Conservation (phyloP, 2,888 invertebrate species). For the Ectobius pallidus region DNA sequence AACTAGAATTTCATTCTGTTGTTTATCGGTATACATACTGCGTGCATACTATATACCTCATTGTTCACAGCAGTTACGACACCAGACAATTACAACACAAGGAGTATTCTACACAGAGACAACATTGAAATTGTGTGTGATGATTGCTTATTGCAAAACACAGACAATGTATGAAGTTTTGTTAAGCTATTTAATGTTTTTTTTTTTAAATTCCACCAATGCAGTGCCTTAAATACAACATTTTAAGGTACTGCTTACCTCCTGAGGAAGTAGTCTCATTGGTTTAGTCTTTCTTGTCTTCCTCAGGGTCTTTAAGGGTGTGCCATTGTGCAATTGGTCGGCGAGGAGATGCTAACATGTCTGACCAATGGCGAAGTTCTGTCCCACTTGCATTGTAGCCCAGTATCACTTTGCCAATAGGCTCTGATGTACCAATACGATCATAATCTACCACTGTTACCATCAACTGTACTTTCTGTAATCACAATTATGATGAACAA, state of each 20-base stretch:
- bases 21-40: too few relatives aligned
- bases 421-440: constrained; percentile 99
- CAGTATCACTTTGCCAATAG: constrained; percentile 96
- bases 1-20: too few relatives aligned
- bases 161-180: too few relatives aligned
- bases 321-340: constrained; percentile 99
- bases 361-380: constrained; percentile 99
- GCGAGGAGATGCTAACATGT: constrained; percentile 98
- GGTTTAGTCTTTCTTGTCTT: constrained; percentile 83
- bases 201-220: too few relatives aligned
- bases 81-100: too few relatives aligned
- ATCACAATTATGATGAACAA: background rate
- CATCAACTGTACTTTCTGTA: constrained; percentile 97
- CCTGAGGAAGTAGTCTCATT: constrained; percentile 22
- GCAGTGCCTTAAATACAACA: too few relatives aligned
- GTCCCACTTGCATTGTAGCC: constrained; percentile 98
- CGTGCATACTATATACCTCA: too few relatives aligned
- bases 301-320: constrained; percentile 97
- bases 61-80: too few relatives aligned
- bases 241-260: background rate
- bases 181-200: too few relatives aligned
- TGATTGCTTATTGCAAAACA: too few relatives aligned
- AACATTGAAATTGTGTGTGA: too few relatives aligned
- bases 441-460: constrained; percentile 99
- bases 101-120: too few relatives aligned